phyloP scores from a whole-genome alignment of 2,888 invertebrate genomes.

The Archips crataeganus region DNA sequence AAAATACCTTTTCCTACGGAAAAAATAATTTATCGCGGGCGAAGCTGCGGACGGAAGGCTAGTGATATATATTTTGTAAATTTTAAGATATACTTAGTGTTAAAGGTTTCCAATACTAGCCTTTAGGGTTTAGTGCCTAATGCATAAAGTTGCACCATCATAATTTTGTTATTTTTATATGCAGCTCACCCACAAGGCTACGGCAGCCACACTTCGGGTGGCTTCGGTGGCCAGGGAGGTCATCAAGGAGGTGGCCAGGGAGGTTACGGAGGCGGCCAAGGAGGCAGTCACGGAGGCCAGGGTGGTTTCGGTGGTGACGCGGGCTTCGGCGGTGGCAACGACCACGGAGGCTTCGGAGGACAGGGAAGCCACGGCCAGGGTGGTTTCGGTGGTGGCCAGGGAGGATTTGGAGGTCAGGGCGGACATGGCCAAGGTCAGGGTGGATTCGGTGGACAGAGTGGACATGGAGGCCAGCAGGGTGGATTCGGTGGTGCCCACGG shows the following conservation, averaged over 20 bases:
- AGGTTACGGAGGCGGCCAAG: slow-evolving; percentile 32
- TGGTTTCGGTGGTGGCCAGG: slow-evolving; percentile 31
- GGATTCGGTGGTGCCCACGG: slow-evolving; percentile 22
- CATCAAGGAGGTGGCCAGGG: slow-evolving; percentile 32
- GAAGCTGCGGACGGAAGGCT: no score
- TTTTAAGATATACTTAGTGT: no score
- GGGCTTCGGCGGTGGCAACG: slow-evolving; percentile 40
- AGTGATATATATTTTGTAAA: no score
- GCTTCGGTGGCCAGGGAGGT: slow-evolving; percentile 36
- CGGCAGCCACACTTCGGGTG: slow-evolving; percentile 35
- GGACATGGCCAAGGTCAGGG: slow-evolving; percentile 22
- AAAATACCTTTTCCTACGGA: no score
- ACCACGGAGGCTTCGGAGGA: slow-evolving; percentile 34
- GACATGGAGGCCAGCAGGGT: slow-evolving; percentile 13
- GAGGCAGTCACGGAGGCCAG: slow-evolving; percentile 36
- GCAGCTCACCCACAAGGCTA: slow-evolving; percentile 41
- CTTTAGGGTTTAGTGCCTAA: no score
- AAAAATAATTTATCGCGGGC: no score
- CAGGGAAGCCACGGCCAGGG: slow-evolving; percentile 19
- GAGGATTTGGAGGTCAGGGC: slow-evolving; percentile 4
- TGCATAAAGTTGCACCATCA: background rate
- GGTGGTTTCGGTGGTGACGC: slow-evolving; percentile 43
- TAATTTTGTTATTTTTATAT: slow-evolving; percentile 13
- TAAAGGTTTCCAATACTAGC: no score
- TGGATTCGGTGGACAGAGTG: slow-evolving; percentile 23